These are phyloP conservation scores for Xerus rutilus DNA, from an alignment of 2,797 vertebrate genomes.

Conservation along the genomic window DNA sequence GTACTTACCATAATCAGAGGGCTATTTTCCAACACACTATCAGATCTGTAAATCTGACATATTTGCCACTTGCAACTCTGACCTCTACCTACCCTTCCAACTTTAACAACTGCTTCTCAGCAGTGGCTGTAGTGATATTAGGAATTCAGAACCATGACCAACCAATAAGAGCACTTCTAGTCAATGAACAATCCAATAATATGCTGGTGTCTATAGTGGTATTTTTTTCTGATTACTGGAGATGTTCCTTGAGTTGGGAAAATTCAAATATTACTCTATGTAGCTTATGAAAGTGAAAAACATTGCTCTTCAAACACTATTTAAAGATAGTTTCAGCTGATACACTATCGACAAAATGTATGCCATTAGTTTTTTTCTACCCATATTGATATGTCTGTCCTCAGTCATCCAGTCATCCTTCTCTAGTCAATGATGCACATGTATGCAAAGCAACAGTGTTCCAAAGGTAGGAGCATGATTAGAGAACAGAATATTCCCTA, in stretches of 20 bases:
- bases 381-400: background rate
- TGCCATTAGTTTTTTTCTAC: background rate
- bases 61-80: conserved; percentile 24
- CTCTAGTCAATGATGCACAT: background rate
- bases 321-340: background rate
- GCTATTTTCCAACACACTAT: conserved; percentile 2
- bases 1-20: background rate
- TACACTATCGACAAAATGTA: background rate
- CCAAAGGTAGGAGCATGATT: background rate
- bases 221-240: background rate
- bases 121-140: background rate
- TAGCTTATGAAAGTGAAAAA: conserved; percentile 23
- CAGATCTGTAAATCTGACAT: conserved; percentile 9
- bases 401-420: background rate
- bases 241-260: background rate
- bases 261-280: conserved; percentile 11
- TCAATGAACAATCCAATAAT: background rate
- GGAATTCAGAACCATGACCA: conserved; percentile 26
- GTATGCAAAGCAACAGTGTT: background rate
- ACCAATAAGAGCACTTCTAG: background rate
- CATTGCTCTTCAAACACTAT: conserved; percentile 1
- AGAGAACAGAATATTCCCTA: conserved; percentile 28
- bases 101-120: conserved; percentile 31
- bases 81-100: background rate
- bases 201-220: background rate